Conservation (phyloP, 2,797 vertebrate species). For the Oreochromis grahami region DNA sequence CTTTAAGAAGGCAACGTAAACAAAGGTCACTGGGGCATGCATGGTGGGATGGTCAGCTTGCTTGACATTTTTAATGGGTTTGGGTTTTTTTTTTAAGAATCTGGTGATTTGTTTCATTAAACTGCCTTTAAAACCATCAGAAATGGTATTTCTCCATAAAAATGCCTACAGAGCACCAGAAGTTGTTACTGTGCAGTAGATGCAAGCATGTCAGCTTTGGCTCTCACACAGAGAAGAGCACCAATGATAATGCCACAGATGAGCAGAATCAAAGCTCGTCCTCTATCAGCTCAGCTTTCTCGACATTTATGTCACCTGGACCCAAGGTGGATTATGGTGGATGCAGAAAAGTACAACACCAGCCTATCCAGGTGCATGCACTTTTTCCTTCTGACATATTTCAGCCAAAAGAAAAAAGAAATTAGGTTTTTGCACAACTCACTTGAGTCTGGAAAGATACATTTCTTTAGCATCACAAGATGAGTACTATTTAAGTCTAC, state of each 20-base stretch:
- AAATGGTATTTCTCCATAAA: neutral
- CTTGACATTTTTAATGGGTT: neutral
- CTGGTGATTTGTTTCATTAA: neutral
- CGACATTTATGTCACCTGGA: neutral
- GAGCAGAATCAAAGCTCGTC: neutral
- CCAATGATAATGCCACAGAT: neutral
- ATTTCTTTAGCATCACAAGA: neutral
- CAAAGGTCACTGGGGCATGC: neutral
- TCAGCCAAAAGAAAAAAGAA: neutral
- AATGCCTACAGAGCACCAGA: neutral
- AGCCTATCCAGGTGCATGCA: neutral
- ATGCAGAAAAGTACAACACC: neutral
- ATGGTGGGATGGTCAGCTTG: neutral
- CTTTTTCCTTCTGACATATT: neutral
- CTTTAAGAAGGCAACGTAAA: neutral
- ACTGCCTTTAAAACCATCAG: neutral
- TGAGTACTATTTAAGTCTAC: neutral
- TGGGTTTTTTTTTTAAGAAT: accelerated
- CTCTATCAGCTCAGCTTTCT: neutral
- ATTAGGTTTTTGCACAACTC: neutral
- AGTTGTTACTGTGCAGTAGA: neutral
- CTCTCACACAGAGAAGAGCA: neutral
- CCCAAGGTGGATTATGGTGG: neutral
- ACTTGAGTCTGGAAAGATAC: neutral
- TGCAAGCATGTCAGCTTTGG: neutral